These are phyloP conservation scores for Melanotus villosus DNA, from an alignment of 2,888 invertebrate genomes.

Conservation along the genomic window DNA sequence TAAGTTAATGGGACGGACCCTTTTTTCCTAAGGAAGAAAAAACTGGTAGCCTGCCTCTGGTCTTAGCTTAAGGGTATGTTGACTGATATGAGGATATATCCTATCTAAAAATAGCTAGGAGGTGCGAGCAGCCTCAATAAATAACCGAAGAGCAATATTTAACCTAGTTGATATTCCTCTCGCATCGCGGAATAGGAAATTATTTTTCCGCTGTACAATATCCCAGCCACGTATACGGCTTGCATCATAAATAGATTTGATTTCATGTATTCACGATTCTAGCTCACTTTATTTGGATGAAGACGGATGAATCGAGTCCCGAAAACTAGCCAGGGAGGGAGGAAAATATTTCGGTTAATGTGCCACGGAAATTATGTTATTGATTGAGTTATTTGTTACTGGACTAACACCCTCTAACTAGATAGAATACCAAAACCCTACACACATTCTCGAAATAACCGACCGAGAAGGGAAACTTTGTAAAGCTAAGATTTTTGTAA, in stretches of 20 bases:
- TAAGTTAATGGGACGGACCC: no score
- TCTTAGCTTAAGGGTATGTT: constrained; percentile 41
- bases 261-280: constrained; percentile 55
- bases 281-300: constrained; percentile 39
- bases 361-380: constrained; percentile 39
- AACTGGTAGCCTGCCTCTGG: no score
- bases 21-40: constrained; percentile 18
- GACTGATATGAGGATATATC: constrained; percentile 45
- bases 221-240: constrained; percentile 57
- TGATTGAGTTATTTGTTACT: constrained; percentile 16
- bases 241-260: constrained; percentile 60
- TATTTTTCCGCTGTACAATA: constrained; percentile 63
- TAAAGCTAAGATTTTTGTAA: not conserved
- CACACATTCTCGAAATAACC: no score
- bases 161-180: constrained; percentile 61
- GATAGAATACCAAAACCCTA: constrained; percentile 2
- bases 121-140: constrained; percentile 54
- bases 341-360: constrained; percentile 41
- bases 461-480: no score
- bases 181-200: constrained; percentile 60
- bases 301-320: constrained; percentile 22
- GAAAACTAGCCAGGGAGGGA: no score
- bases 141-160: constrained; percentile 59
- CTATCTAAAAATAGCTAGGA: constrained; percentile 47
- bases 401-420: constrained; percentile 14